Evolutionary conservation across 2,113 vertebrate genomes (phyloP).

Genomic region (Rhinichthys klamathensis): DNA sequence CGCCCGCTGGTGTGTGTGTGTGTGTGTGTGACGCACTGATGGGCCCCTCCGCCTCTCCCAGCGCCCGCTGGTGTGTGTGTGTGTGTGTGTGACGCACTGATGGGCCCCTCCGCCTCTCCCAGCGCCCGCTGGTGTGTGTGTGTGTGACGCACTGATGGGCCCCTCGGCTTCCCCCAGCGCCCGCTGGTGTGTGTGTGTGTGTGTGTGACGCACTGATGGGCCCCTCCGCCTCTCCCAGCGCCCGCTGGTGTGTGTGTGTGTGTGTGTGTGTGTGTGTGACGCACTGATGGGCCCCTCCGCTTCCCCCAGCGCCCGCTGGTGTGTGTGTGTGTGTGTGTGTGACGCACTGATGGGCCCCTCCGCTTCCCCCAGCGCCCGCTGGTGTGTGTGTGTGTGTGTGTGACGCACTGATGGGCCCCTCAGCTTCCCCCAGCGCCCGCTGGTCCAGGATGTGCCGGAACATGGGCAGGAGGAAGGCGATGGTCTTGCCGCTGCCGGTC

Average conservation of each 20-base stretch:
- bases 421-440: conserved; percentile 90
- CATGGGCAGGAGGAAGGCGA: conserved; percentile 97
- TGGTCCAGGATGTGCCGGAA: conserved; percentile 99
- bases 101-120: conserved; percentile 94
- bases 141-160: conserved; percentile 73
- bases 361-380: conserved; percentile 90
- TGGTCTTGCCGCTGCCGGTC: conserved; percentile 97
- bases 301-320: conserved; percentile 94
- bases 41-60: conserved; percentile 95
- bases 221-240: conserved; percentile 92
- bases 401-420: conserved; percentile 83
- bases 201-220: conserved; percentile 73
- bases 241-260: conserved; percentile 92
- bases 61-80: conserved; percentile 81
- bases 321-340: no score
- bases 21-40: conserved; percentile 62
- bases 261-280: no score
- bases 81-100: conserved; percentile 53
- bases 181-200: conserved; percentile 78
- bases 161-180: conserved; percentile 93
- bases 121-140: conserved; percentile 83
- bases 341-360: conserved; percentile 85
- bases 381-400: conserved; percentile 66
- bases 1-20: conserved; percentile 80
- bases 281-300: conserved; percentile 87